Percentiles rank a stretch among this genome's conserved stretches.
Conservation (phyloP, 2,888 invertebrate species). For the Dendrolimus pini region DNA sequence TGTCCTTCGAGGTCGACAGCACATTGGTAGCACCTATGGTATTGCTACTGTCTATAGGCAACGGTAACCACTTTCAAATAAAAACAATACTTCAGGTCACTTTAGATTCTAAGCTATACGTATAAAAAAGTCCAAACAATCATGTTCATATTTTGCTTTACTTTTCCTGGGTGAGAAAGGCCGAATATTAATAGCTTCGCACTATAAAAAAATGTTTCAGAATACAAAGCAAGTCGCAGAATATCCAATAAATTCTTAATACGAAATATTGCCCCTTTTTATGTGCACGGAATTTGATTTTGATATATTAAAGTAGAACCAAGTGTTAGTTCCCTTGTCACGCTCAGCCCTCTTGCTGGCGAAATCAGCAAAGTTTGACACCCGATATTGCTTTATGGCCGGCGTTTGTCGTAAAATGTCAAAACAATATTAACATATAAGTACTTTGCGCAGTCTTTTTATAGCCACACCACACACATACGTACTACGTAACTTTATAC, state of each 20-base stretch:
- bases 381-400: conserved; percentile 14
- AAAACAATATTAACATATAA: conserved; percentile 28
- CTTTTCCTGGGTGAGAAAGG: too few species aligned
- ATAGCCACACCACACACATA: conserved; percentile 1
- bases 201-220: too few species aligned
- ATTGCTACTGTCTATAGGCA: too few species aligned
- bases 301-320: not conserved
- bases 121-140: too few species aligned
- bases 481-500: not conserved
- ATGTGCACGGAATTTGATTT: not conserved
- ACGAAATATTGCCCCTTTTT: not conserved
- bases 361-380: conserved; percentile 8
- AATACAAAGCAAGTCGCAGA: not conserved
- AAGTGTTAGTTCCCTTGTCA: not conserved
- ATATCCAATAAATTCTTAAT: not conserved
- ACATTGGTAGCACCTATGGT: too few species aligned
- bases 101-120: too few species aligned
- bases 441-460: conserved; percentile 6
- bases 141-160: too few species aligned
- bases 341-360: conserved; percentile 1
- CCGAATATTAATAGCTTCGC: too few species aligned
- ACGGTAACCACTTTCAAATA: too few species aligned
- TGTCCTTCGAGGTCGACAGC: too few species aligned
- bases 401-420: conserved; percentile 22
- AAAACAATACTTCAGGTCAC: too few species aligned